Base-by-base conservation (phyloP, 2,797 vertebrate genomes). In the Channallabes apus region DNA sequence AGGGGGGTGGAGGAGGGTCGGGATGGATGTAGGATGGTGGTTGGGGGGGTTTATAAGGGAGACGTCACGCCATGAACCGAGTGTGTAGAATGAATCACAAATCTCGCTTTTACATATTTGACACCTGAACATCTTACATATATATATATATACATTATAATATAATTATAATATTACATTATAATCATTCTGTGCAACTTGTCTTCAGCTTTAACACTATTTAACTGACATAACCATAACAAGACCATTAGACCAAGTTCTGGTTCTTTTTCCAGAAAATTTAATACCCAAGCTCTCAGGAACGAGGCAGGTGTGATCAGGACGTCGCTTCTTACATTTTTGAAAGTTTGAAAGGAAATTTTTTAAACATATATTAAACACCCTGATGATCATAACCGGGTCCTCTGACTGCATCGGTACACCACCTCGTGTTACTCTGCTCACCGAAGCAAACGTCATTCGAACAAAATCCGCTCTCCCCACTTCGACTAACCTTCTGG, bases 31-130 rank as follows among this genome's bases (percentile, higher is more conserved):
- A 88, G 79, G 89, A 81, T 84, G 35, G 35, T 72, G 62, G 27
- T 7, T 12, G n/a, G 82, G 71, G 86, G 79, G 68, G 68, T 77
- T 93, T 91, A 93, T 92, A 92, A 89, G 91, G 91, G 90, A 89
- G 90, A 93, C 92, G 92, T 93, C 91, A 93, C 15, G 92, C 89
- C 87, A 92, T 92, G 91, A 88, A 72, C 80, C 75, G 86, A 58
- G 27, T 71, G 88, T 79, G 88, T 67, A 46, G 62, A 71, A 84
- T 92, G 91, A 92, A 92, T 91, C 90, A 90, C 89, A 87, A 91
- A 54, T 7, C 46, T 24, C 24, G 1, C 29, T 35, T 35, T 27
- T 8, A 18, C 29, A n/a, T 76, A 67, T 32, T 76, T 68, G 27
- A 67, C 35, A 82, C 68, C 79, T 54, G 18, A 85, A 35, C 46